A percentile compares a stretch with the other conserved stretches of the same genome.
phyloP scores from a whole-genome alignment of 2,797 vertebrate species.

The Cynopterus sphinx region DNA sequence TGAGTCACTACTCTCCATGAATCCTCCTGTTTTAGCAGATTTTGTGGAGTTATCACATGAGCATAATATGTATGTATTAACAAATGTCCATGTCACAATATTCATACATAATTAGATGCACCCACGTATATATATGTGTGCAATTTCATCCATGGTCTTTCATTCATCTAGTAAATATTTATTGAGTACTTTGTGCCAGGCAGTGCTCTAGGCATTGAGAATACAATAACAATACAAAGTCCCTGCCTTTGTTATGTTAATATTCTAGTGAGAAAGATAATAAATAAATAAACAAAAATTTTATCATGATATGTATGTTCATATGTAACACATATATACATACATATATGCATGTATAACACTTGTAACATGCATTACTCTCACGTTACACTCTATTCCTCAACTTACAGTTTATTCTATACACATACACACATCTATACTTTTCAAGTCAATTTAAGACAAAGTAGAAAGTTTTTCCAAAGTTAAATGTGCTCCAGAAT shows the following conservation, averaged over 20 bases:
- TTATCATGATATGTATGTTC: neutral
- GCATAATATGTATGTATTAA: neutral
- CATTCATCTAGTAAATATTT: neutral
- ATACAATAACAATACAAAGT: neutral
- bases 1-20: neutral
- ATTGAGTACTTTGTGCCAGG: neutral
- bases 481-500: neutral
- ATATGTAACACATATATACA: neutral
- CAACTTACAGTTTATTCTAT: neutral
- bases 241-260: neutral
- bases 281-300: neutral
- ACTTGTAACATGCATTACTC: neutral
- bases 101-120: neutral
- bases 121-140: neutral
- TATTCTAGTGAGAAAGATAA: neutral
- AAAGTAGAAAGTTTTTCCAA: neutral
- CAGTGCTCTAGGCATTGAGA: neutral
- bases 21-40: neutral
- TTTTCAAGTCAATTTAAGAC: neutral
- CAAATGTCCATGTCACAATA: neutral
- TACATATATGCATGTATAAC: no score
- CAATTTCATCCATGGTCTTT: neutral
- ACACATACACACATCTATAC: neutral
- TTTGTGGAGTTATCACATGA: neutral
- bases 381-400: neutral